These are phyloP conservation scores for Selene dorsalis DNA, from an alignment of 2,797 vertebrate species.

Conservation along the genomic window DNA sequence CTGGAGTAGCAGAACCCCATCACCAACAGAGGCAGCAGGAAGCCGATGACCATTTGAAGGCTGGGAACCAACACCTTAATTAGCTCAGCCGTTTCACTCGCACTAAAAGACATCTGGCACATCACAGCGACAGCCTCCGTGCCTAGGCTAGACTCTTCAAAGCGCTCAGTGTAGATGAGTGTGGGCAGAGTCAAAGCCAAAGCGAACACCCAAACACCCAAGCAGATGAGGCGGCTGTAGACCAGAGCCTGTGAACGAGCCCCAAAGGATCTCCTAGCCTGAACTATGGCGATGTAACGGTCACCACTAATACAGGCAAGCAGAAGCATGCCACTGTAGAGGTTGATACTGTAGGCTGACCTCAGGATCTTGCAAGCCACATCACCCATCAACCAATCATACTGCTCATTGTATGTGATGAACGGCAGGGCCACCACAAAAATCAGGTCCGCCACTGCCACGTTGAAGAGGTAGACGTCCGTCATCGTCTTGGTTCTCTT, in stretches of 20 bases:
- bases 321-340: constrained; percentile 93
- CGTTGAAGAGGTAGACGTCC: constrained; percentile 90
- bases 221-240: constrained; percentile 85
- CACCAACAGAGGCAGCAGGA: constrained; percentile 88
- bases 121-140: background rate
- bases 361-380: constrained; percentile 86
- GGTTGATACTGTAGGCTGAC: constrained; percentile 90
- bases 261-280: constrained; percentile 87
- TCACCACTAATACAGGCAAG: constrained; percentile 91
- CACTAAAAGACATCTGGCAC: constrained; percentile 83
- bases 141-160: background rate
- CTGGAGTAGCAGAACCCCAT: constrained; percentile 90
- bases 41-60: constrained; percentile 88
- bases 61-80: constrained; percentile 87
- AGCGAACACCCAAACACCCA: constrained; percentile 84
- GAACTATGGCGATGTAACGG: constrained; percentile 92
- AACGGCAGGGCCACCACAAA: constrained; percentile 90
- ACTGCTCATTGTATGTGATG: constrained; percentile 87
- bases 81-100: constrained; percentile 54
- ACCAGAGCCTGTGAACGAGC: constrained; percentile 76
- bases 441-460: constrained; percentile 90
- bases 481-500: constrained; percentile 93
- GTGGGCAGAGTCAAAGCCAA: constrained; percentile 85
- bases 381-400: constrained; percentile 85
- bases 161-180: constrained; percentile 82